These are phyloP conservation scores for Megamerina dolium DNA, from an alignment of 2,888 invertebrate species.

Conservation along the genomic window DNA sequence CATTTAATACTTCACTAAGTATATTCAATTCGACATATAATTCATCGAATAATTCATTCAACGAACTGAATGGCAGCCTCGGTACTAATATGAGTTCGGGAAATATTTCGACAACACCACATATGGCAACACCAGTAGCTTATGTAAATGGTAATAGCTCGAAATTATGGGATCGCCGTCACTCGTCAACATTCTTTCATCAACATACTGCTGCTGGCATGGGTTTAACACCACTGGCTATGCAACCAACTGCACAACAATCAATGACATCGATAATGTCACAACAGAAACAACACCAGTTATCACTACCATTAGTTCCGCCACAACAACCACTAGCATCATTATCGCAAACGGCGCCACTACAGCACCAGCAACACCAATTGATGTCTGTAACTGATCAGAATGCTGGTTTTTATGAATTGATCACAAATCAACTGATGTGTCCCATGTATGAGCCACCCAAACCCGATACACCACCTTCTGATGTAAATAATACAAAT, in stretches of 20 bases:
- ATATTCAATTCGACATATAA: constrained; percentile 16
- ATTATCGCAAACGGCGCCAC: constrained; percentile 6
- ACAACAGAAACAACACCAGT: constrained; percentile 3
- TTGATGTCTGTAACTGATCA: not conserved
- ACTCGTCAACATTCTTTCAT: constrained; percentile 24
- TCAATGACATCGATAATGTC: not conserved
- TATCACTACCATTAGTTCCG: not conserved
- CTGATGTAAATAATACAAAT: no score
- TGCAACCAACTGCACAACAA: not conserved
- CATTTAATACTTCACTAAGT: constrained; percentile 26
- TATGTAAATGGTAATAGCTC: constrained; percentile 18
- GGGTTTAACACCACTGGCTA: constrained; percentile 15
- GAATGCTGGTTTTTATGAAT: constrained; percentile 28
- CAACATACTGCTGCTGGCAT: constrained; percentile 14
- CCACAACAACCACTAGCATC: not conserved
- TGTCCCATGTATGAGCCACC: constrained; percentile 40
- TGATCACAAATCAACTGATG: constrained; percentile 31
- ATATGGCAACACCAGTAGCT: not conserved
- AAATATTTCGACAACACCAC: constrained; percentile 1
- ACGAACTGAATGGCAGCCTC: constrained; percentile 16
- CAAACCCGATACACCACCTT: constrained; percentile 42
- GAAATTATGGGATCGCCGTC: constrained; percentile 41
- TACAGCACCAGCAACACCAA: constrained; percentile 6
- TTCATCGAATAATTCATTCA: constrained; percentile 14
- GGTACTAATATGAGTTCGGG: constrained; percentile 11